phyloP scores from a whole-genome alignment of 1,140 invertebrate species.

The Anagrus nilaparvatae region DNA sequence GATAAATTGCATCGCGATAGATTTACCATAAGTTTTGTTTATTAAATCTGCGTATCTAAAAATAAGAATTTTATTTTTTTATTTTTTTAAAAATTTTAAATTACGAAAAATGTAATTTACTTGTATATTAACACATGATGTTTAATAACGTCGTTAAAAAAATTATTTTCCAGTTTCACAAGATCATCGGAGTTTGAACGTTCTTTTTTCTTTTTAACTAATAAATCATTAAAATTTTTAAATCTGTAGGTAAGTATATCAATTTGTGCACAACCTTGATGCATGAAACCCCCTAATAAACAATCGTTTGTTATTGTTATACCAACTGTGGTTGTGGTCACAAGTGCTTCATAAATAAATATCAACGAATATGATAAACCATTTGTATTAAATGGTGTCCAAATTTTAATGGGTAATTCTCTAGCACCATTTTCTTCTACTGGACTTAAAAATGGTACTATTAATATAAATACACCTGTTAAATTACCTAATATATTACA shows the following conservation, averaged over 20 bases:
- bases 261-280: constrained; percentile 7
- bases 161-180: not conserved
- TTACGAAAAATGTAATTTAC: not conserved
- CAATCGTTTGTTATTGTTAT: too few relatives aligned
- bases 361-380: not conserved
- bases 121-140: not conserved
- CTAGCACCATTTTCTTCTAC: not conserved
- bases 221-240: not conserved
- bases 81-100: not conserved
- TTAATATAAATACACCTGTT: constrained; percentile 1
- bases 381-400: constrained; percentile 1
- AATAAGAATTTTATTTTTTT: not conserved
- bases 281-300: constrained; percentile 6
- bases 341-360: constrained; percentile 3
- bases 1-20: constrained; percentile 5
- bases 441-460: not conserved
- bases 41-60: not conserved
- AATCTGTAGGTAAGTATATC: constrained; percentile 1
- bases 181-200: not conserved
- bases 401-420: constrained; percentile 3
- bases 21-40: not conserved
- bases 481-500: constrained; percentile 3
- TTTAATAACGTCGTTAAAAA: not conserved
- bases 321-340: constrained; percentile 1
- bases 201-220: not conserved